Percentiles rank a stretch among this genome's conserved stretches.
phyloP scores from a whole-genome alignment of 2,888 invertebrate genomes.

The Apamea monoglypha region DNA sequence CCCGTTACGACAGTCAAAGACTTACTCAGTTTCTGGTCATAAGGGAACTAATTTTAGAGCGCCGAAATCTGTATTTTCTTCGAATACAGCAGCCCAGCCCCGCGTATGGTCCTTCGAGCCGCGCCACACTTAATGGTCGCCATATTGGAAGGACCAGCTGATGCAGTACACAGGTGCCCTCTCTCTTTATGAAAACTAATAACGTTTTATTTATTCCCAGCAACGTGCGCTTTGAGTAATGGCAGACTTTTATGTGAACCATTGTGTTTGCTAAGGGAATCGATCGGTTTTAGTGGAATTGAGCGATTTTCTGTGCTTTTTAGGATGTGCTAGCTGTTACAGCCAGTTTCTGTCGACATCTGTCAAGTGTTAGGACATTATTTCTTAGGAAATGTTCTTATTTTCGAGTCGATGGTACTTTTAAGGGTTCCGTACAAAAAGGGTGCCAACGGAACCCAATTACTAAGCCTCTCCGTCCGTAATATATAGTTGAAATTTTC shows the following conservation, averaged over 20 bases:
- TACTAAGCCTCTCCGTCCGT: too few species aligned
- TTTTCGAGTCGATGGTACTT: not conserved
- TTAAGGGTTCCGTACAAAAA: not conserved
- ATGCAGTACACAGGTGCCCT: conserved; percentile 66
- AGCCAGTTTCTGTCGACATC: not conserved
- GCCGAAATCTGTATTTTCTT: not conserved
- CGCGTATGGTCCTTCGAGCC: conserved; percentile 20
- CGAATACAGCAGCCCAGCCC: too few species aligned
- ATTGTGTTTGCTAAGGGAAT: conserved; percentile 34
- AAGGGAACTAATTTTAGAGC: not conserved
- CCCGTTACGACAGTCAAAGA: too few species aligned
- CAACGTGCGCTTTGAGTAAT: conserved; percentile 47
- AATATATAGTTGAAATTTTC: too few species aligned
- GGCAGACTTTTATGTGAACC: conserved; percentile 44
- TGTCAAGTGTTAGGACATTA: not conserved
- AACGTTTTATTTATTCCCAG: conserved; percentile 71
- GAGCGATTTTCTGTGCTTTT: not conserved
- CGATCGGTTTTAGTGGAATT: conserved; percentile 8
- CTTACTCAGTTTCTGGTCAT: not conserved
- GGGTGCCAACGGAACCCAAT: too few species aligned
- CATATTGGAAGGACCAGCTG: conserved; percentile 73
- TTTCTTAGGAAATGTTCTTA: not conserved
- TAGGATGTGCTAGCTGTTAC: too few species aligned
- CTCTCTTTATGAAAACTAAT: conserved; percentile 72
- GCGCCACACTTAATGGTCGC: conserved; percentile 47